Conservation (phyloP, 2,797 vertebrate species). For the Argyrosomus regius region DNA sequence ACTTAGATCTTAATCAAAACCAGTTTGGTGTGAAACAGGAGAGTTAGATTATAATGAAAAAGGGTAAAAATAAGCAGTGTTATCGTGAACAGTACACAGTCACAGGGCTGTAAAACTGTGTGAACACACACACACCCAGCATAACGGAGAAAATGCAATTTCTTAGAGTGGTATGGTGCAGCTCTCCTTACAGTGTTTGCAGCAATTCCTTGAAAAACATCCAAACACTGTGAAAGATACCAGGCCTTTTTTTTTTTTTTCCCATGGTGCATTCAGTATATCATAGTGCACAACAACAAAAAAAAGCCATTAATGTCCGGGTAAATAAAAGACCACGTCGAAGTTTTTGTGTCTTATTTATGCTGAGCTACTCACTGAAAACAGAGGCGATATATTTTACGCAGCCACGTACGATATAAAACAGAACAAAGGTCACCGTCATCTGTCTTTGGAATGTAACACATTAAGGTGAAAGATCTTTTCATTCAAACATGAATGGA, state of each 20-base stretch:
- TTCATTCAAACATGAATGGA: slow-evolving; percentile 64
- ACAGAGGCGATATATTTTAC: slow-evolving; percentile 55
- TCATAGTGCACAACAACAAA: slow-evolving; percentile 47
- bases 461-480: slow-evolving; percentile 70
- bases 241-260: slow-evolving; percentile 3
- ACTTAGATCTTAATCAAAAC: slow-evolving; percentile 61
- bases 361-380: slow-evolving; percentile 50
- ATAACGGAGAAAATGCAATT: slow-evolving; percentile 60
- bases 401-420: slow-evolving; percentile 46
- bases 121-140: slow-evolving; percentile 14
- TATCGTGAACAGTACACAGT: slow-evolving; percentile 17
- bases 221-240: slow-evolving; percentile 51
- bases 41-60: slow-evolving; percentile 16
- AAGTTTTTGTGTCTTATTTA: slow-evolving; percentile 69
- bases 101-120: slow-evolving; percentile 1
- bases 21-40: slow-evolving; percentile 56
- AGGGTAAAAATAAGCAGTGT: slow-evolving; percentile 6
- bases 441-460: slow-evolving; percentile 56
- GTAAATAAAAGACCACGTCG: slow-evolving; percentile 67
- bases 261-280: slow-evolving; percentile 38
- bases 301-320: slow-evolving; percentile 57
- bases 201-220: slow-evolving; percentile 58
- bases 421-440: slow-evolving; percentile 71
- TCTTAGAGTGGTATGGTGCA: slow-evolving; percentile 56
- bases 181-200: slow-evolving; percentile 54